Percentiles rank a stretch among this genome's conserved stretches.
phyloP scores from a whole-genome alignment of 2,888 invertebrate genomes.

The Volucella inflata region DNA sequence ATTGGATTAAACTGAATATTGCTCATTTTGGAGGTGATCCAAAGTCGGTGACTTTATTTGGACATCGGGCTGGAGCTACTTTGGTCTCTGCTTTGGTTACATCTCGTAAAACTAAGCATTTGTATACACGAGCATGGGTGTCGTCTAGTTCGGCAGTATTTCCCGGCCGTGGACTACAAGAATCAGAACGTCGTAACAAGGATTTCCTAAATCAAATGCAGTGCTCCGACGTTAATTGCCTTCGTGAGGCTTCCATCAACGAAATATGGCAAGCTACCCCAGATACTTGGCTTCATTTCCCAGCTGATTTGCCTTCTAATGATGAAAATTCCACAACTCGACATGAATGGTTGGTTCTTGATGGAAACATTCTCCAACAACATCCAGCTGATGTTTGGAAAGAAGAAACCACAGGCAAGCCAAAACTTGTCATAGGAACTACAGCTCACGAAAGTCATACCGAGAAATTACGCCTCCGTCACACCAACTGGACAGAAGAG shows the following conservation, averaged over 20 bases:
- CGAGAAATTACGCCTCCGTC: slow-evolving; percentile 85
- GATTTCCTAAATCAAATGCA: slow-evolving; percentile 86
- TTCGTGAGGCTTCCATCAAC: slow-evolving; percentile 85
- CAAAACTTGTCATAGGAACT: slow-evolving; percentile 88
- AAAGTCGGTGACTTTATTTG: slow-evolving; percentile 90
- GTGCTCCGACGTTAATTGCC: slow-evolving; percentile 86
- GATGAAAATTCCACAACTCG: slow-evolving; percentile 85
- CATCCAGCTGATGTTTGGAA: slow-evolving; percentile 88
- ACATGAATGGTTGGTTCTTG: slow-evolving; percentile 91
- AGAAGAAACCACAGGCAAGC: slow-evolving; percentile 83
- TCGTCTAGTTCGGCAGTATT: slow-evolving; percentile 90
- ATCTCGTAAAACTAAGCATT: slow-evolving; percentile 86
- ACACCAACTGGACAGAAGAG: slow-evolving; percentile 88
- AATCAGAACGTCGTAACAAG: slow-evolving; percentile 87
- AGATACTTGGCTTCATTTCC: slow-evolving; percentile 88
- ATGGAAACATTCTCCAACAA: slow-evolving; percentile 88
- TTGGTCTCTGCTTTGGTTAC: slow-evolving; percentile 90
- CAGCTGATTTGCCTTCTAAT: slow-evolving; percentile 85
- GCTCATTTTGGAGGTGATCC: slow-evolving; percentile 93
- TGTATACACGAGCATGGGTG: slow-evolving; percentile 92
- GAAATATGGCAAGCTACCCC: slow-evolving; percentile 89
- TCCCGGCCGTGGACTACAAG: slow-evolving; percentile 87
- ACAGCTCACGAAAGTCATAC: slow-evolving; percentile 90
- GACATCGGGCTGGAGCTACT: slow-evolving; percentile 94
- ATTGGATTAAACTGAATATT: slow-evolving; percentile 93